These are phyloP conservation scores for Oplegnathus fasciatus DNA, from an alignment of 2,113 vertebrate genomes.

Conservation along the genomic window DNA sequence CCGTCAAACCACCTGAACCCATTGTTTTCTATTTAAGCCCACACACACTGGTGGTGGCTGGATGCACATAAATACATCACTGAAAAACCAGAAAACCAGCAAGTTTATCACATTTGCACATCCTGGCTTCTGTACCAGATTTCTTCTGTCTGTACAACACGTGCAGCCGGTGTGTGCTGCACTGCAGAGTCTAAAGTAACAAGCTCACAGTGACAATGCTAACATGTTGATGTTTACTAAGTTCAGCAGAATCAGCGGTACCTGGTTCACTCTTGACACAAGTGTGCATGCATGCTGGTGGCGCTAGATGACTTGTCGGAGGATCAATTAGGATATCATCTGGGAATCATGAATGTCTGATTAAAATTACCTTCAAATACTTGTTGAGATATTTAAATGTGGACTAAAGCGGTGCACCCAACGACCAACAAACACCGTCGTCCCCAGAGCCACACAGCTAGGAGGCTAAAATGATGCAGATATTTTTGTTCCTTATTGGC, in stretches of 20 bases:
- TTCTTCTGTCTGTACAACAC: no score
- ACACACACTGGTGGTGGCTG: no score
- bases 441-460: neutral
- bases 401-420: no score
- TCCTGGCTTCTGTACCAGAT: no score
- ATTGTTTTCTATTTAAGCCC: no score
- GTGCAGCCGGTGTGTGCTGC: no score
- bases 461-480: neutral
- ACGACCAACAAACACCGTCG: no score
- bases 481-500: neutral
- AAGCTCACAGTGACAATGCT: neutral
- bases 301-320: neutral
- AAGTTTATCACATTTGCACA: no score
- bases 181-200: neutral
- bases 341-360: neutral
- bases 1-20: no score
- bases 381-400: neutral
- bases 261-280: neutral
- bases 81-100: no score
- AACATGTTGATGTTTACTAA: neutral
- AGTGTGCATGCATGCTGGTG: no score
- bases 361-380: neutral
- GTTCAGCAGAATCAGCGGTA: neutral
- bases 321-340: neutral
- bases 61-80: no score